Conservation (phyloP, 2,888 invertebrate genomes). For the Drosophila kambysellisi region DNA sequence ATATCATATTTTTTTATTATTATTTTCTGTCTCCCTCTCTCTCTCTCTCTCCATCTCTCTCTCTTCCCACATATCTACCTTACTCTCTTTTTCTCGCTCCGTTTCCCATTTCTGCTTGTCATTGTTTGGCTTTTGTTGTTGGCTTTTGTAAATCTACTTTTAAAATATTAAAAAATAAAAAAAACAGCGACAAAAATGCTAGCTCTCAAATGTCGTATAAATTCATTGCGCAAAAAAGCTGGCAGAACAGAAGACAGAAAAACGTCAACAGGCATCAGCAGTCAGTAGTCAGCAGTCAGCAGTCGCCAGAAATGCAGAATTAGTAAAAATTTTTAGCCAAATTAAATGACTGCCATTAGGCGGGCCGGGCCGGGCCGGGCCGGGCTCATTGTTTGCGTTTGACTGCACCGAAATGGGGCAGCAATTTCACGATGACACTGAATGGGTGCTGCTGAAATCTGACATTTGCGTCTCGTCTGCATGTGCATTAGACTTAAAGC, state of each 20-base stretch:
- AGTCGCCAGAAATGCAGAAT: constrained; percentile 47
- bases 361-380: constrained; percentile 4
- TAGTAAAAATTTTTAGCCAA: constrained; percentile 70
- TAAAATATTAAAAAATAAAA: constrained; percentile 70
- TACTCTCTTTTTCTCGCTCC: not conserved
- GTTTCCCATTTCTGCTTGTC: constrained; percentile 33
- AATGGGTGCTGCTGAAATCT: constrained; percentile 7
- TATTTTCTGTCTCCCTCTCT: constrained; percentile 15
- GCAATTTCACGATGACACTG: constrained; percentile 40
- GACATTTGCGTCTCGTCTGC: not conserved
- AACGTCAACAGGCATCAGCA: constrained; percentile 29
- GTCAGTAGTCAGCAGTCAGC: constrained; percentile 4
- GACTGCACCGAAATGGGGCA: constrained; percentile 53
- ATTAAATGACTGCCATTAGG: constrained; percentile 69
- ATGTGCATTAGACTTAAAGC: constrained; percentile 3
- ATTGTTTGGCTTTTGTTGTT: constrained; percentile 52
- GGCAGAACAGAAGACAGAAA: constrained; percentile 14
- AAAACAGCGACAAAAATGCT: constrained; percentile 24
- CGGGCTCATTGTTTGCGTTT: constrained; percentile 60
- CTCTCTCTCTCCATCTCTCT: not conserved
- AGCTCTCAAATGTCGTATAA: constrained; percentile 52
- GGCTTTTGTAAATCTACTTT: constrained; percentile 54
- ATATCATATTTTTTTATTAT: constrained; percentile 59
- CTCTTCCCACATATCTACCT: not conserved
- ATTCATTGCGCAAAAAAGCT: constrained; percentile 47